Base-by-base conservation (phyloP, 2,113 vertebrate species). In the Dissostichus mawsoni region DNA sequence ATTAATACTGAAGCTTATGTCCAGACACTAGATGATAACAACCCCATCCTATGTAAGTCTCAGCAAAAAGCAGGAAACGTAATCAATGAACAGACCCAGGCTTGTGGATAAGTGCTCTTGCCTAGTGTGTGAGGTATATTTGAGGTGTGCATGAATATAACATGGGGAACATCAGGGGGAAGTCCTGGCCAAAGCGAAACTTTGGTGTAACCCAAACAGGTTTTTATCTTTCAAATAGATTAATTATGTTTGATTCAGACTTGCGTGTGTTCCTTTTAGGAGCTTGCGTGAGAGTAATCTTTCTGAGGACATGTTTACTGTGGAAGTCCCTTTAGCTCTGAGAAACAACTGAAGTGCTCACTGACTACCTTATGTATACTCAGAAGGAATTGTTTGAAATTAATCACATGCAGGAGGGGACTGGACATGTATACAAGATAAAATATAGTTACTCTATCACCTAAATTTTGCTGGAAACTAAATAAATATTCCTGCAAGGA, bases 361-460 rank as follows among this genome's bases (percentile, higher is more conserved):
- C 71, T 72, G 89, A 92, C 92, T 92, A 90, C 92, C 90, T 93
- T 90, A 87, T 93, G 88, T 92, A 90, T 92, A 91, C 90, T 86
- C 74, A 47, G 82, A 83, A 52, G 62, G 84, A 77, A 81, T 78
- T 94, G 92, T 93, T 93, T 93, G 90, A 92, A 92, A 92, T 92
- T 85, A 92, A 92, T 93, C 90, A 92, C 81, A 84, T 88, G 86
- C 87, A 89, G 89, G 78, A 90, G 87, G 78, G 76, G 82, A 89
- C 74, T 78, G 44, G 89, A 91, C 76, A 86, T 90, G 83, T 92
- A 90, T 90, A 92, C 90, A 93, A 92, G 85, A 92, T 88, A 92
- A 92, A 94, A 92, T 92, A 91, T 92, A 93, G 94, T 94, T 92
- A 93, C 76, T 67, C 89, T 85, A 78, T 89, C 90, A 77, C 85